Base-by-base conservation (phyloP, 2,797 vertebrate genomes). In the Tamandua tetradactyla region DNA sequence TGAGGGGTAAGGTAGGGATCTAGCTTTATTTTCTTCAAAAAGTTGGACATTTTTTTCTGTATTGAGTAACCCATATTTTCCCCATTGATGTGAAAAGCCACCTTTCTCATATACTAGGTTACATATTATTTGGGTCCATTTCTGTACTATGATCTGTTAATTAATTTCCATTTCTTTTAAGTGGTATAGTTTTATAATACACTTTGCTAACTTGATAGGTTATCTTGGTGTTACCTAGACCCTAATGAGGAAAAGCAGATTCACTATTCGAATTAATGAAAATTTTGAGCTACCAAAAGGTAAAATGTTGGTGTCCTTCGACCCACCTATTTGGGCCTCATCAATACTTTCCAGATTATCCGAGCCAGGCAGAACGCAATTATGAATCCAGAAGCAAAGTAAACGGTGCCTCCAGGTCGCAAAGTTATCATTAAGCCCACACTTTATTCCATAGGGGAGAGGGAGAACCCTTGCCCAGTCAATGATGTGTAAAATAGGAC, bases 241-340 rank as follows among this genome's bases (percentile, higher is more conserved):
- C 40, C 27, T 80, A 40, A 23, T 9, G n/a, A 87, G 71, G 27
- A 78, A 61, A 25, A 84, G 35, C 6, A 83, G n/a, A 81, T 25
- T 72, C 18, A 47, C 52, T 92, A 37, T 42, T 66, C 59, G 3
- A n/a, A 80, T 88, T 87, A 59, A 22, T 79, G 62, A 93, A 94
- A 81, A 93, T 81, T 59, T 59, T 66, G 93, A 81, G 86, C 49
- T 88, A 66, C 88, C 18, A n/a, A 74, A 76, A 92, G 52, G 27
- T 78, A 61, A 69, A 78, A 82, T 12, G 35, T 30, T 66, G 13
- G 17, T 55, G 17, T 75, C 22, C 3, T n/a, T 32, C 49, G 75
- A 3, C 13, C 61, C 18, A 1, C 0, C 61, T 83, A 86, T 94
- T 57, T 55, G 32, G 35, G 79, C 15, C 44, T 85, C 61, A 76